Base-by-base conservation (phyloP, 2,113 vertebrate genomes). In the Podarcis cretensis region DNA sequence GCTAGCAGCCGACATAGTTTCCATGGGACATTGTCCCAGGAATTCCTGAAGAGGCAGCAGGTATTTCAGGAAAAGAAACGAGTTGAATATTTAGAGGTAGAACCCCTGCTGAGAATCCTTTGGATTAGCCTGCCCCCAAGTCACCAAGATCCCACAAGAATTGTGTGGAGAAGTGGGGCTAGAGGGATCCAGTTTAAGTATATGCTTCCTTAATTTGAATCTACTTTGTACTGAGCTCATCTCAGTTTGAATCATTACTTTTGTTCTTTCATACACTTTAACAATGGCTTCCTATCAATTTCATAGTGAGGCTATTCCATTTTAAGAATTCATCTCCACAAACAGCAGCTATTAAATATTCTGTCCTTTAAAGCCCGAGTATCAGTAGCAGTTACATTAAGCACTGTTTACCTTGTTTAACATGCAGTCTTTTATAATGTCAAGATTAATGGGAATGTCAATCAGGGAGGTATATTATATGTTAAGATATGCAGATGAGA, bases 391-490 rank as follows among this genome's bases (percentile, higher is more conserved):
- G 87, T 84, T 91, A 48, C 66, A 86, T 90, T 95, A 95, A 95
- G 86, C 88, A 81, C 9, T 91, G 83, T 75, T 94, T 94, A 37
- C 63, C 86, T 87, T 90, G 85, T 95, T 93, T 88, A 94, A 93
- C 84, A 93, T 69, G 40, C 85, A 92, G 89, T 32, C 83, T 93
- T 95, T 94, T 93, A 91, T 93, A 96, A 93, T 92, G 86, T 86
- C 88, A 92, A 20, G 9, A 88, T 82, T 94, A 97, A 96, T 95
- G 84, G 95, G 78, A 92, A 87, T 95, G 86, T 80, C 88, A 94
- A 32, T 91, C 91, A 95, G 81, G 80, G 7, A 91, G 85, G 86
- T 92, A 89, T 66, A 78, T 10, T 84, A 4, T 89, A 68, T 89
- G 84, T 77, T 92, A 91, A 95, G 86, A 59, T 85, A 86, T 92